phyloP scores from a whole-genome alignment of 2,797 vertebrate genomes.

The Crenuchus spilurus region DNA sequence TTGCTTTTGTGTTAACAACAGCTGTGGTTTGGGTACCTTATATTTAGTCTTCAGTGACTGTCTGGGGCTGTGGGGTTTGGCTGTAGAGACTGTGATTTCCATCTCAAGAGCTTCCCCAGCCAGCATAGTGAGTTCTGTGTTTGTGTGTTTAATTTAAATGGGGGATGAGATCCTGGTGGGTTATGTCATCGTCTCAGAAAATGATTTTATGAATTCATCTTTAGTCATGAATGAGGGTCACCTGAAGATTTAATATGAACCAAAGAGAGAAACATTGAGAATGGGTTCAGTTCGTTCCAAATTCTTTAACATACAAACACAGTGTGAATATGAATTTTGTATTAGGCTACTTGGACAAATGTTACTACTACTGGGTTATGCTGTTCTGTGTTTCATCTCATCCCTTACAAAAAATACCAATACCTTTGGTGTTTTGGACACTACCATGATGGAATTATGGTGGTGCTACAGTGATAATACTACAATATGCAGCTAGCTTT shows the following conservation, averaged over 20 bases:
- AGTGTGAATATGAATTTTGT: too few relatives aligned
- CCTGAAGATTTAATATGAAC: background rate
- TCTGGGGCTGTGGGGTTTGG: slow-evolving; percentile 48
- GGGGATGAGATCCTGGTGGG: slow-evolving; percentile 11
- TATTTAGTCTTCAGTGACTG: slow-evolving; percentile 52
- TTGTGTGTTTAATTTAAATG: slow-evolving; percentile 39
- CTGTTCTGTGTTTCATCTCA: too few relatives aligned
- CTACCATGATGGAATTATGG: too few relatives aligned
- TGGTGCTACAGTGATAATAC: too few relatives aligned
- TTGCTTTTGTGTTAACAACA: slow-evolving; percentile 43
- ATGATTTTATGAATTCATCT: slow-evolving; percentile 8
- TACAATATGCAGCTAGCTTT: too few relatives aligned
- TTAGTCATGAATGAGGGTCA: background rate
- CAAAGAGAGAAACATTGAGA: background rate
- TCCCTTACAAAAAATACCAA: too few relatives aligned
- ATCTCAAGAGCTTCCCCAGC: slow-evolving; percentile 30
- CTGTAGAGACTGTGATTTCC: slow-evolving; percentile 57
- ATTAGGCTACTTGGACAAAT: too few relatives aligned
- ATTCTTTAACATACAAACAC: too few relatives aligned
- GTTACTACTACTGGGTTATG: too few relatives aligned
- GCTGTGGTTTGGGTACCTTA: slow-evolving; percentile 37
- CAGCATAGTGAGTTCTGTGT: slow-evolving; percentile 34
- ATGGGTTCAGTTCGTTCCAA: background rate
- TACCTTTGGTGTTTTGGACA: too few relatives aligned
- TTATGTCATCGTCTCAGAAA: slow-evolving; percentile 37